A percentile compares a stretch with the other conserved stretches of the same genome.
These are phyloP conservation scores for Meiosimyza decipiens DNA, from an alignment of 2,888 invertebrate species.

Conservation along the genomic window DNA sequence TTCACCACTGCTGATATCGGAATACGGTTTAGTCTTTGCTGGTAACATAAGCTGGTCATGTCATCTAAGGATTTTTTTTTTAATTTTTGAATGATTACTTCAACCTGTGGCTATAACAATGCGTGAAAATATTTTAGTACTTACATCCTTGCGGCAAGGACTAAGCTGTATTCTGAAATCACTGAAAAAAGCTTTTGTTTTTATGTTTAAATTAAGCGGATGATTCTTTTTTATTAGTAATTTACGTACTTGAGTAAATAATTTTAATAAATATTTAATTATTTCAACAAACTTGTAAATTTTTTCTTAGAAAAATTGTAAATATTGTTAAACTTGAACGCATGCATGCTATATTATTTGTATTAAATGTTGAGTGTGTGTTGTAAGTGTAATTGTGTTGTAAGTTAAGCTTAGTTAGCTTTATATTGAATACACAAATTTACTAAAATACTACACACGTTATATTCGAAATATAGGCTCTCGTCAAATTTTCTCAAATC, in stretches of 20 bases:
- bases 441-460: too few species aligned
- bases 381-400: not conserved
- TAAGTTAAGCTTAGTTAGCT: not conserved
- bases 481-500: too few species aligned
- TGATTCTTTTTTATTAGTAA: not conserved
- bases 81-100: too few species aligned
- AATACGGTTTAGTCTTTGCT: conserved; percentile 67
- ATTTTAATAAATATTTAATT: not conserved
- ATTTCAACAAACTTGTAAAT: not conserved
- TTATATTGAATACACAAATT: too few species aligned
- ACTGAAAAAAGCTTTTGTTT: conserved; percentile 5
- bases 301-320: not conserved
- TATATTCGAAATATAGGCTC: too few species aligned
- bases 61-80: too few species aligned
- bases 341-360: not conserved
- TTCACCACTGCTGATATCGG: conserved; percentile 52
- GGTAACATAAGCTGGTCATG: conserved; percentile 45
- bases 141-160: conserved; percentile 64
- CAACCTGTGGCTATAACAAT: too few species aligned
- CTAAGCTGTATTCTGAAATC: conserved; percentile 65
- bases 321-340: not conserved
- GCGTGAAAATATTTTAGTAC: conserved; percentile 43
- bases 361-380: too few species aligned
- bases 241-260: not conserved
- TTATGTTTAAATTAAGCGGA: not conserved